Percentiles rank a stretch among this genome's conserved stretches.
Evolutionary conservation across 92 coral and sea anemone species (phyloP).

Genomic region (Porites evermanni): DNA sequence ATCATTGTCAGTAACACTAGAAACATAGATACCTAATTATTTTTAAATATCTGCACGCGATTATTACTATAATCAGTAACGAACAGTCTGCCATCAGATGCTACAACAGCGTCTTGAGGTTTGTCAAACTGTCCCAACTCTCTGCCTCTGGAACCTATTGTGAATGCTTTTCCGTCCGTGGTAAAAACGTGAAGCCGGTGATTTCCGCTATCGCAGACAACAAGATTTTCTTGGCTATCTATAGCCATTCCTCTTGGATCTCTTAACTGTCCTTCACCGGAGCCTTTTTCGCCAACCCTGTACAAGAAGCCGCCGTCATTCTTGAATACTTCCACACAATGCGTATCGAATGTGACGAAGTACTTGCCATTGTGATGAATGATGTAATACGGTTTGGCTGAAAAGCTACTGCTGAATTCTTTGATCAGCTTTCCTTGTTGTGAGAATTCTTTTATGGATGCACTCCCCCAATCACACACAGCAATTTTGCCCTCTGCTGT

Average conservation of each 20-base stretch:
- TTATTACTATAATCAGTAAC: conserved; percentile 82
- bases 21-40: neutral
- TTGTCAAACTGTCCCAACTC: conserved; percentile 76
- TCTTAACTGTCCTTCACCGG: conserved; percentile 61
- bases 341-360: conserved; percentile 70
- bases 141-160: conserved; percentile 73
- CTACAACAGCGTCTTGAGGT: conserved; percentile 71
- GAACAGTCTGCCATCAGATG: conserved; percentile 61
- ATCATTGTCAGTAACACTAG: neutral
- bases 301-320: conserved; percentile 66
- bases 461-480: conserved; percentile 81
- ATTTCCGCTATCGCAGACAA: conserved; percentile 85
- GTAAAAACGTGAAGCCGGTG: conserved; percentile 82
- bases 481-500: conserved; percentile 61
- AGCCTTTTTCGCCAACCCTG: conserved; percentile 61
- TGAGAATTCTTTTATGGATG: conserved; percentile 79
- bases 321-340: conserved; percentile 76
- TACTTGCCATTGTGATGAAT: conserved; percentile 73
- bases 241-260: conserved; percentile 84
- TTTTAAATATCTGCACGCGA: conserved; percentile 67
- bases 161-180: conserved; percentile 70
- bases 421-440: conserved; percentile 62
- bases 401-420: conserved; percentile 57
- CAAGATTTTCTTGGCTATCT: conserved; percentile 64
- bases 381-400: conserved; percentile 78